Evolutionary conservation across 2,113 vertebrate species (phyloP), one percentile per base, ranked within the genome.

Genomic region (Cromileptes altivelis): DNA sequence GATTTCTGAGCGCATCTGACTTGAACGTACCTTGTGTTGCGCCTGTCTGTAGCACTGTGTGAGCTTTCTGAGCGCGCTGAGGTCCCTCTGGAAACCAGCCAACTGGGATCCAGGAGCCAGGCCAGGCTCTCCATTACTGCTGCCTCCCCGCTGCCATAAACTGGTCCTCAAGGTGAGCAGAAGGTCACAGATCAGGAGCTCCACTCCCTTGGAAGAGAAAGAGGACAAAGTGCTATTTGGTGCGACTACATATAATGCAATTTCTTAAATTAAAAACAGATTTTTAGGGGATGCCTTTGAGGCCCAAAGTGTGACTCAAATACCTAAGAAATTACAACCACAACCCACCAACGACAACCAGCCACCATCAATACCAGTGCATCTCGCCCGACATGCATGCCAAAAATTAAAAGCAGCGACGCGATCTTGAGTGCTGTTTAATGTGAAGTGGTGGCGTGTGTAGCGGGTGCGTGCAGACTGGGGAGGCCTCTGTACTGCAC

Each of bases 11-110:
- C 47, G 25, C 10, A 10, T 55, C 23, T 25, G 17, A n/a, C n/a
- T 40, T n/a, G 6, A 8, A 30, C 27, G 91, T 87, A 99, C 98
- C 97, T 99, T 99, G 93, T 96, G 97, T 50, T 99, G 98, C 0
- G 97, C 97, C 0, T 97, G 97, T 81, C 97, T 95, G 95, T 97
- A 98, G 88, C 95, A 92, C 58, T 99, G 97, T 1, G 97, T 97
- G 81, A 99, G 95, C 85, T 96, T 97, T 78, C 98, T 95, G 67
- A 99, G 94, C 25, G 97, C 97, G 82, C 97, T 98, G 2, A 99
- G 97, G 93, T 99, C 98, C 0, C 97, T 95, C 91, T 99, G 98
- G 94, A 99, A 99, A 77, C 98, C 98, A 0, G 98, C 96, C 89
- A 99, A 90, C 88, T 98, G 97, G 0, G 96, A 90, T 1, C 96